Evolutionary conservation across 2,113 vertebrate genomes (phyloP).

Genomic region (Aegotheles bennettii): DNA sequence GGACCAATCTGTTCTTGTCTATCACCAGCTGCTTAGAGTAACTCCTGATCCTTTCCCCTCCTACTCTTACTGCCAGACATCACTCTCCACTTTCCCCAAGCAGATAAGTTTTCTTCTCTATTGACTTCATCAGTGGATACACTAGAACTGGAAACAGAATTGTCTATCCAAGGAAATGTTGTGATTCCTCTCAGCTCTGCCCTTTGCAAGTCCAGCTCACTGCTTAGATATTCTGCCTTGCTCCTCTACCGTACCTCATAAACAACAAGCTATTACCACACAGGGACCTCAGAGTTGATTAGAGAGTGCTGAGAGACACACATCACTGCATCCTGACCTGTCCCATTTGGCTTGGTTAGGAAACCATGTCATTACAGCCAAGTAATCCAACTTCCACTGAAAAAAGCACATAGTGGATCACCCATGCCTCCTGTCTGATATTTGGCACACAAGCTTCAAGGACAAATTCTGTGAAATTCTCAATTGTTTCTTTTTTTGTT

Average conservation of each 20-base stretch:
- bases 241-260: background rate
- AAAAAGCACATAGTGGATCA: background rate
- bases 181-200: background rate
- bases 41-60: background rate
- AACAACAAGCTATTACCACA: background rate
- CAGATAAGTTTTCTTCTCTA: background rate
- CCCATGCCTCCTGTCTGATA: background rate
- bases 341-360: background rate
- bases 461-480: background rate
- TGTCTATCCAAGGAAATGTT: background rate
- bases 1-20: background rate
- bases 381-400: background rate
- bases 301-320: background rate
- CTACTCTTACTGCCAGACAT: background rate
- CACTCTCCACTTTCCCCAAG: rapidly evolving
- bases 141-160: background rate
- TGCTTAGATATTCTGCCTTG: background rate
- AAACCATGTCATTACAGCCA: background rate
- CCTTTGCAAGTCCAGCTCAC: background rate
- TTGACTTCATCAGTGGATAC: background rate
- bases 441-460: background rate
- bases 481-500: background rate
- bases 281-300: background rate
- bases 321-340: background rate
- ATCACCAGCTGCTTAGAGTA: background rate